These are phyloP conservation scores for Phainopepla nitens DNA, from an alignment of 2,113 vertebrate species.

Conservation along the genomic window DNA sequence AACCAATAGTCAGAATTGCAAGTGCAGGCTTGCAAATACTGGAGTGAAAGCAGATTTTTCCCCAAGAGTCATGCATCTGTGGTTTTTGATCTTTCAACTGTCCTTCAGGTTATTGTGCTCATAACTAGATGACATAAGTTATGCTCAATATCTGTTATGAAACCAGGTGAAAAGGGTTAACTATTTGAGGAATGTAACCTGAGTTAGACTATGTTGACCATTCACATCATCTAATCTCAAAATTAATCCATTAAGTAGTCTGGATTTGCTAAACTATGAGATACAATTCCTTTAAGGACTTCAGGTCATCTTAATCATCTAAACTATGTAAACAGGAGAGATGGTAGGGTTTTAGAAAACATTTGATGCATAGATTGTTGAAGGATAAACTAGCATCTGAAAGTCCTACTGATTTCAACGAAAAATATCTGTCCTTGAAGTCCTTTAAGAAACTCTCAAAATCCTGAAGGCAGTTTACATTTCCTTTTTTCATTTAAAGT, in stretches of 20 bases:
- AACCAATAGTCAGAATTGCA: background rate
- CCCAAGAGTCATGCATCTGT: too few species aligned
- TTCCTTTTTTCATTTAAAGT: background rate
- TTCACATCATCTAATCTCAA: background rate
- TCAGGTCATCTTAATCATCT: background rate
- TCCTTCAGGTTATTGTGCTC: background rate
- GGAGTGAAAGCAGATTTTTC: background rate
- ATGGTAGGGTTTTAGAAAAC: background rate
- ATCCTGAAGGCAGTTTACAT: background rate
- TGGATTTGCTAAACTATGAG: background rate
- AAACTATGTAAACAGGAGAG: background rate
- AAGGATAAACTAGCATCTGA: background rate
- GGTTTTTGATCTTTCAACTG: background rate
- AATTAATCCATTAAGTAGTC: background rate
- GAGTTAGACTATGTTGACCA: background rate
- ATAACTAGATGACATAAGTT: background rate
- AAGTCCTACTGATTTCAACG: background rate
- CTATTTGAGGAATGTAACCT: background rate
- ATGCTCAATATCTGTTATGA: background rate
- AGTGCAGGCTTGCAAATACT: background rate
- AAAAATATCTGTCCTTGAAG: background rate
- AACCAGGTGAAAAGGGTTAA: background rate
- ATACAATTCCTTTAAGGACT: background rate
- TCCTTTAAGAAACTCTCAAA: background rate
- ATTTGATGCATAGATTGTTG: background rate